Base-by-base conservation (phyloP, 2,888 invertebrate species). In the Drosophila mimetica region DNA sequence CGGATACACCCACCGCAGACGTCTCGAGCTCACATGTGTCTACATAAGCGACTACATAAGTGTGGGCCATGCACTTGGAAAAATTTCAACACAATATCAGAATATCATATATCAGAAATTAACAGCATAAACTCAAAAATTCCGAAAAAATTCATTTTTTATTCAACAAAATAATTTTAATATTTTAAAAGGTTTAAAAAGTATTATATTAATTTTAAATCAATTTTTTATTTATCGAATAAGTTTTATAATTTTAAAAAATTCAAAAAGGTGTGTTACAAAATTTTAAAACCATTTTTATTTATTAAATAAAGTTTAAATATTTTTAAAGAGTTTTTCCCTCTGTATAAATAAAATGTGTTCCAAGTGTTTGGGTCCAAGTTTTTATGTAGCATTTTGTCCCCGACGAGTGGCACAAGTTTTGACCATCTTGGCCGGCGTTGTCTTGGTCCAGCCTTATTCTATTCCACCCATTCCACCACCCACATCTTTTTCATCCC, bases 371-470 rank as follows among this genome's bases (percentile, higher is more conserved):
- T 47, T 67, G 63, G 74, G 66, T 67, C 63, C 30, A 20, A 74
- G 80, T 63, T 71, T 82, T 71, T 76, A 67, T 76, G 66, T 64
- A 61, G 60, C 74, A 71, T 72, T 75, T 67, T 74, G 65, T 70
- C 41, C 39, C 41, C 47, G 41, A 32, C 52, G 58, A 59, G 59
- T 59, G 59, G 36, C 59, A 22, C 60, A 59, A 46, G 59, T 46
- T 57, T 52, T 42, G 72, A 72, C 64, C 71, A 61, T 71, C 63
- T 71, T 71, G 60, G 37, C 34, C 37, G 42, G 36, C 57, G 16
- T 41, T 36, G 32, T 18, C 51, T 69, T 18, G 58, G 28, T 34
- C 70, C 47, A n/a, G 51, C 34, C 30, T 28, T 58, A 36, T 34
- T 30, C 69, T 39, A 36, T 50, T 55, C 32, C 37, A 9, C 47